phyloP scores from a whole-genome alignment of 2,888 invertebrate genomes.

The Deroplatys truncata region DNA sequence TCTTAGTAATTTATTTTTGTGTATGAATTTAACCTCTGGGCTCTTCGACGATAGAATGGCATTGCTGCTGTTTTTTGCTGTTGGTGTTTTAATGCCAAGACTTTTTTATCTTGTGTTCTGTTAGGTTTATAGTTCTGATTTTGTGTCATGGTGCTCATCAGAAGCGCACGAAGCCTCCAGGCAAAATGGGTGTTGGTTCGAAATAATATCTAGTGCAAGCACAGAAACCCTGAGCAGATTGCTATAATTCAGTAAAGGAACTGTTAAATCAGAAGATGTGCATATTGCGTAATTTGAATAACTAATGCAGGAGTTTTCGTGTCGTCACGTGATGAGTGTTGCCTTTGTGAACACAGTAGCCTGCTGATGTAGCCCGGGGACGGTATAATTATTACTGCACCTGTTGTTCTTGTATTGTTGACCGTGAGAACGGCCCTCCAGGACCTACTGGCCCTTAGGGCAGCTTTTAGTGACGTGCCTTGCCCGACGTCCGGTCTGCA shows the following conservation, averaged over 20 bases:
- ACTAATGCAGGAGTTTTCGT: neutral
- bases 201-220: too few species aligned
- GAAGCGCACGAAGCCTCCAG: too few species aligned
- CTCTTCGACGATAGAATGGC: too few species aligned
- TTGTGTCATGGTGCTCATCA: too few species aligned
- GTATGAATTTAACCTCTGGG: too few species aligned
- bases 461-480: neutral
- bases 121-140: too few species aligned
- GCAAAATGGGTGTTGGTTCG: too few species aligned
- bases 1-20: too few species aligned
- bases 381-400: neutral
- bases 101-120: too few species aligned
- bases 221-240: neutral
- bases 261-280: neutral
- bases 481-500: neutral
- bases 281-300: neutral
- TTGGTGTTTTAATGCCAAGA: too few species aligned
- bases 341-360: neutral
- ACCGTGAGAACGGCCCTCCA: neutral
- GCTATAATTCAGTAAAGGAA: neutral
- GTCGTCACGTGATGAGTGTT: neutral
- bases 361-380: neutral
- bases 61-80: too few species aligned
- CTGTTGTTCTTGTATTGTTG: neutral
- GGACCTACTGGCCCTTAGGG: neutral